Percentiles rank a stretch among this genome's conserved stretches.
phyloP scores from a whole-genome alignment of 2,888 invertebrate species.

The Liodrosophila aerea region DNA sequence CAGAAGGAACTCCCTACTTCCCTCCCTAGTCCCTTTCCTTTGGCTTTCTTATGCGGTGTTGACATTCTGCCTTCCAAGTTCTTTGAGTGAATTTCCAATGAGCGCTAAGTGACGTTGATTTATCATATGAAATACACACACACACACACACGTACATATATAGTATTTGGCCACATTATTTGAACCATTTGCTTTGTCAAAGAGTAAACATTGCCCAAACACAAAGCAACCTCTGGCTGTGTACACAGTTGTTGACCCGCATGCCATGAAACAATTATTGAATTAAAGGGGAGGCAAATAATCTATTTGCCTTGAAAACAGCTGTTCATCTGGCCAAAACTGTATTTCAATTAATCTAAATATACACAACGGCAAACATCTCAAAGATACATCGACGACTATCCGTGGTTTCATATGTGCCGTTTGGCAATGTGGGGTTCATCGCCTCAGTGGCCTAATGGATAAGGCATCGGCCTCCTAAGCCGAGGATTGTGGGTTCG shows the following conservation, averaged over 20 bases:
- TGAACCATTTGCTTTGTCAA: slow-evolving; percentile 34
- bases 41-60: slow-evolving; percentile 31
- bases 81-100: slow-evolving; percentile 65
- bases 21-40: slow-evolving; percentile 35
- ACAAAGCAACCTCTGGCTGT: slow-evolving; percentile 24
- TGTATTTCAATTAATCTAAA: slow-evolving; percentile 22
- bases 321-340: slow-evolving; percentile 31
- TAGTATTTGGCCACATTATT: slow-evolving; percentile 31
- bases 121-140: slow-evolving; percentile 50
- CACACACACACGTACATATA: background rate
- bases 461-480: slow-evolving; percentile 69
- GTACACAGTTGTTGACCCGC: slow-evolving; percentile 47
- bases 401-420: slow-evolving; percentile 5
- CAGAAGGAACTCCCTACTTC: background rate
- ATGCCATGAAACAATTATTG: slow-evolving; percentile 38
- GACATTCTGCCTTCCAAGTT: slow-evolving; percentile 50
- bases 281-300: slow-evolving; percentile 32
- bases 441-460: slow-evolving; percentile 65
- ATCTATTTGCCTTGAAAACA: slow-evolving; percentile 27
- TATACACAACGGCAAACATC: background rate
- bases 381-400: background rate
- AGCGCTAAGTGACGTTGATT: slow-evolving; percentile 69
- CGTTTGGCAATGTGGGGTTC: slow-evolving; percentile 11
- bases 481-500: slow-evolving; percentile 69
- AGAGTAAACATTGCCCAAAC: slow-evolving; percentile 31